These are phyloP conservation scores for Cossypha caffra DNA, from an alignment of 2,797 vertebrate genomes.

Conservation along the genomic window DNA sequence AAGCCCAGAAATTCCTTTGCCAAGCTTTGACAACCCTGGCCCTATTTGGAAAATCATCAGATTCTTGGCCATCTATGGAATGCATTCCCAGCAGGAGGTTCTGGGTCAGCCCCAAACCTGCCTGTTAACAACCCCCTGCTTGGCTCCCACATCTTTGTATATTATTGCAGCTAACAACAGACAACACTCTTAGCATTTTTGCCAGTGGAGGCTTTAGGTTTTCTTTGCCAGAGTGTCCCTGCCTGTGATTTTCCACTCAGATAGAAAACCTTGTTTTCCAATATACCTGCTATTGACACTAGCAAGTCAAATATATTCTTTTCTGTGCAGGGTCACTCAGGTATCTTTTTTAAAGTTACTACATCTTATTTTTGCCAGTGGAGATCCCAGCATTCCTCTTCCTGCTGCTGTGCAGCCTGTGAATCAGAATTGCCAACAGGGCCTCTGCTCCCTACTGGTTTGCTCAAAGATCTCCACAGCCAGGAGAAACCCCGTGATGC, in stretches of 20 bases:
- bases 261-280: background rate
- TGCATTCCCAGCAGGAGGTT: background rate
- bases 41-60: background rate
- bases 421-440: constrained; percentile 32
- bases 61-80: background rate
- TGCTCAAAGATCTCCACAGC: constrained; percentile 14
- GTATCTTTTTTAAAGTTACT: background rate
- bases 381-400: background rate
- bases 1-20: background rate
- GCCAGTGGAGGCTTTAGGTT: background rate
- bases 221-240: background rate
- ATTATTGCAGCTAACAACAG: background rate
- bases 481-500: background rate
- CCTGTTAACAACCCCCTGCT: background rate
- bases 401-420: background rate
- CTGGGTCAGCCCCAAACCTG: background rate
- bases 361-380: background rate
- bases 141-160: background rate
- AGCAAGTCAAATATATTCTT: background rate
- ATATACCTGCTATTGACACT: background rate
- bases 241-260: background rate
- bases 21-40: background rate
- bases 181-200: background rate
- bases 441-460: constrained; percentile 18
- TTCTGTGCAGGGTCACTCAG: background rate